Base-by-base conservation (phyloP, 2,888 invertebrate genomes). In the Bombylius discolor region DNA sequence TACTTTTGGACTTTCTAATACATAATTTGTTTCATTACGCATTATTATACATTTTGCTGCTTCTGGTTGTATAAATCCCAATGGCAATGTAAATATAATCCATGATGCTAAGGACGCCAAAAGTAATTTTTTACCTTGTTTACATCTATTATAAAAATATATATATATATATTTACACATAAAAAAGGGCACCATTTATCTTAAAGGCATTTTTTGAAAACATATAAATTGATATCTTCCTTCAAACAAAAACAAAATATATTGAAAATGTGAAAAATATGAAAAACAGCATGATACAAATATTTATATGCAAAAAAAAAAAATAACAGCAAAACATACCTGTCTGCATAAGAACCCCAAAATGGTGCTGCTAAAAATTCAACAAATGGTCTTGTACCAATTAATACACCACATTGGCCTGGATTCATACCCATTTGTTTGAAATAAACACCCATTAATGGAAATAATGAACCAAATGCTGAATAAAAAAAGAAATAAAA, bases 401-500 rank as follows among this genome's bases (percentile, higher is more conserved):
- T 90, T n/a, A 93, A 79, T 56, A 92, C 78, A 7, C 96, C 96
- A 68, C 93, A 91, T 72, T 97, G 96, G 23, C 89, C 88, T 1
- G 97, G 92, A 75, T 96, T 97, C 95, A 99, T 96, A 58, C 96
- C 96, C 86, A 98, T 88, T 78, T 98, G 98, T 77, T 99, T 99
- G 80, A 99, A 99, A 77, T 98, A 99, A 49, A 99, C 93, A 45
- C 96, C 98, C 87, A 99, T 91, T 59, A 99, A 78, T 0, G 99
- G 99, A 71, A 98, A 99, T 14, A 99, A 81, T 1, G 95, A 95
- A 7, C 99, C 99, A 72, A 99, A 99, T 2, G 98, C 97, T 47
- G 97, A 94, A 76, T 97, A 99, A 78, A 98, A 99, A 81, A 97
- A 97, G 77, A 99, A 97, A 74, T 99, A 99, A 76, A 99, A 99